These are phyloP conservation scores for Pogonognathellus flavescens DNA, from an alignment of 1,140 invertebrate species.

Conservation along the genomic window DNA sequence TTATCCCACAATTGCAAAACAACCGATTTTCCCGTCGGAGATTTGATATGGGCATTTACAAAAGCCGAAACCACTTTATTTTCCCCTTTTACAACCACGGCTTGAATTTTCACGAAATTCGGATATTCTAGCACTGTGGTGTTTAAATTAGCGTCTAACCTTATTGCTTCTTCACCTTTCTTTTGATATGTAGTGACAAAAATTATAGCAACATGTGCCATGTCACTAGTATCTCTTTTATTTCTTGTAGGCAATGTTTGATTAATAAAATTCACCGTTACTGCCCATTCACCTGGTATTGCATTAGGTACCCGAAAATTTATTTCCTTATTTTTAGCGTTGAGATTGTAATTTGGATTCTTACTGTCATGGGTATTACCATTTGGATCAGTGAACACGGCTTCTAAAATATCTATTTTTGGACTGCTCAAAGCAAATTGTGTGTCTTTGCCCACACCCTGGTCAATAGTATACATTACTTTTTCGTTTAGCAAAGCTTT, in stretches of 20 bases:
- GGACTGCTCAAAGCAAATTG: conserved; percentile 20
- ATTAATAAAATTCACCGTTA: conserved; percentile 39
- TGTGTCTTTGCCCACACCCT: conserved; percentile 38
- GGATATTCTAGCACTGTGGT: conserved; percentile 22
- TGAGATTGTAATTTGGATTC: not conserved
- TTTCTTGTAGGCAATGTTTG: not conserved
- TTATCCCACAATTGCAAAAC: not conserved
- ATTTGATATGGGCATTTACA: not conserved
- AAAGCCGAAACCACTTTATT: not conserved
- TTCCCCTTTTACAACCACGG: not conserved
- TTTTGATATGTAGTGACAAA: conserved; percentile 33
- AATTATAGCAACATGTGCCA: not conserved
- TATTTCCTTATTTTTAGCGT: not conserved
- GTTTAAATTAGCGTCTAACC: conserved; percentile 28
- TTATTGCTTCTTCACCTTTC: conserved; percentile 4
- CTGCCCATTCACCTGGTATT: conserved; percentile 49
- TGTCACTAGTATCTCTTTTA: not conserved
- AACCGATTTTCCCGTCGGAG: not conserved
- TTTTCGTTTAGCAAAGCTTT: not conserved
- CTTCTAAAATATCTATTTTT: not conserved
- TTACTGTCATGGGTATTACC: conserved; percentile 8
- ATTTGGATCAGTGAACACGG: conserved; percentile 16
- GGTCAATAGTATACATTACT: not conserved
- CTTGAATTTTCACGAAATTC: not conserved
- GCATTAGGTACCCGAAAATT: conserved; percentile 14